Evolutionary conservation across 2,113 vertebrate species (phyloP).

Genomic region (Beaufortia kweichowensis): DNA sequence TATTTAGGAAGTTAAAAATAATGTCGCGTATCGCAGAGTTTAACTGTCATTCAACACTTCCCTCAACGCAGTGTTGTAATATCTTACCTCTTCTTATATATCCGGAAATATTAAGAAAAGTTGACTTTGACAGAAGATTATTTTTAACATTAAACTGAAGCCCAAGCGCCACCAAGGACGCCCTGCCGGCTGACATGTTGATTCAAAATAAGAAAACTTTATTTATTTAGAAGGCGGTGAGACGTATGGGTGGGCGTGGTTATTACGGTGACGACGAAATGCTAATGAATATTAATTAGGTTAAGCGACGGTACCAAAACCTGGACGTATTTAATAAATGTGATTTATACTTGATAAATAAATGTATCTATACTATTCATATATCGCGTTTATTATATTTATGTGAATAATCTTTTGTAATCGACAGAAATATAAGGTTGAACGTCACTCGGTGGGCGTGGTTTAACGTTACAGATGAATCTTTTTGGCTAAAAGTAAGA

Average conservation of each 20-base stretch:
- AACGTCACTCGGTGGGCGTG: conserved; percentile 19
- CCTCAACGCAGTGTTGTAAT: not conserved
- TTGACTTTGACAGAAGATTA: conserved; percentile 24
- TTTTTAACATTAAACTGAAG: conserved; percentile 49
- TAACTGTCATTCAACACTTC: not conserved
- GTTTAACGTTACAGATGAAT: not conserved
- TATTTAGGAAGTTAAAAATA: not conserved
- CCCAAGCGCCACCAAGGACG: conserved; percentile 62
- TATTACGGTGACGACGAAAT: too few relatives aligned
- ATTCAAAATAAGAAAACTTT: conserved; percentile 66
- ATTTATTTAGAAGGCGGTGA: conserved; percentile 52
- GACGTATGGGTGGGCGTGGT: not conserved
- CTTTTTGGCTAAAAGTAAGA: too few relatives aligned
- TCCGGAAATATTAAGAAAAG: conserved; percentile 32
- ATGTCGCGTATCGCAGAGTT: not conserved
- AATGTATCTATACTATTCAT: too few relatives aligned
- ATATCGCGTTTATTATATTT: too few relatives aligned
- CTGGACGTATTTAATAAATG: too few relatives aligned
- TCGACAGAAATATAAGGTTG: too few relatives aligned
- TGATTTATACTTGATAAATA: too few relatives aligned
- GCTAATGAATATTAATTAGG: too few relatives aligned
- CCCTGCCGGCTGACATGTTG: conserved; percentile 72
- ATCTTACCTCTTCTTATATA: conserved; percentile 68
- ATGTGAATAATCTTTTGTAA: too few relatives aligned
- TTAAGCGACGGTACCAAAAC: too few relatives aligned